A percentile compares a stretch with the other conserved stretches of the same genome.
Conservation (phyloP, 2,113 vertebrate genomes). For the Apaloderma vittatum region DNA sequence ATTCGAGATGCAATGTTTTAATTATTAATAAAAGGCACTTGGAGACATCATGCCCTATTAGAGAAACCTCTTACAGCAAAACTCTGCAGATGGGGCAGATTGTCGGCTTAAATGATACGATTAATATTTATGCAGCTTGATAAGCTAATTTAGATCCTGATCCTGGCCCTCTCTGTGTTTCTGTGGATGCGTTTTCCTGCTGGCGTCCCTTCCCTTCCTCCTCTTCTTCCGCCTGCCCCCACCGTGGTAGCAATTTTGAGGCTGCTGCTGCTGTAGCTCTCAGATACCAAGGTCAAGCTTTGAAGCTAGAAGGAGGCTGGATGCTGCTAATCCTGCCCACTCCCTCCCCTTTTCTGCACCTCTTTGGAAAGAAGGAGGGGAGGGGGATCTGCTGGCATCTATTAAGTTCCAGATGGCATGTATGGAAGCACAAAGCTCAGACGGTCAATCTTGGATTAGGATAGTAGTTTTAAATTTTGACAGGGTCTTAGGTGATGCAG, state of each 20-base stretch:
- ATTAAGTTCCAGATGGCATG: constrained; percentile 15
- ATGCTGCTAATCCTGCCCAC: background rate
- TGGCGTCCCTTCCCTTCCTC: background rate
- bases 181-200: background rate
- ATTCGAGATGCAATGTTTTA: constrained; percentile 66
- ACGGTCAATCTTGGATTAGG: constrained; percentile 3
- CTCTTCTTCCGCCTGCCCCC: background rate
- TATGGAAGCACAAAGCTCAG: constrained; percentile 7
- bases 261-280: background rate
- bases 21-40: constrained; percentile 76
- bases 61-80: constrained; percentile 60
- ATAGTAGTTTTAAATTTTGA: constrained; percentile 50
- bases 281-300: constrained; percentile 36
- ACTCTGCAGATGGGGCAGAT: constrained; percentile 57
- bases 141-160: constrained; percentile 63
- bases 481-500: constrained; percentile 7
- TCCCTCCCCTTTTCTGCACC: background rate
- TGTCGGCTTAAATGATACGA: constrained; percentile 44
- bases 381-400: background rate
- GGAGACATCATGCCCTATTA: constrained; percentile 61
- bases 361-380: background rate
- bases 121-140: constrained; percentile 77
- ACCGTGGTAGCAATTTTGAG: background rate
- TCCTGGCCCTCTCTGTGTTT: constrained; percentile 6
- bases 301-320: background rate